Conservation (phyloP, 2,113 vertebrate genomes). For the Dipodomys spectabilis region DNA sequence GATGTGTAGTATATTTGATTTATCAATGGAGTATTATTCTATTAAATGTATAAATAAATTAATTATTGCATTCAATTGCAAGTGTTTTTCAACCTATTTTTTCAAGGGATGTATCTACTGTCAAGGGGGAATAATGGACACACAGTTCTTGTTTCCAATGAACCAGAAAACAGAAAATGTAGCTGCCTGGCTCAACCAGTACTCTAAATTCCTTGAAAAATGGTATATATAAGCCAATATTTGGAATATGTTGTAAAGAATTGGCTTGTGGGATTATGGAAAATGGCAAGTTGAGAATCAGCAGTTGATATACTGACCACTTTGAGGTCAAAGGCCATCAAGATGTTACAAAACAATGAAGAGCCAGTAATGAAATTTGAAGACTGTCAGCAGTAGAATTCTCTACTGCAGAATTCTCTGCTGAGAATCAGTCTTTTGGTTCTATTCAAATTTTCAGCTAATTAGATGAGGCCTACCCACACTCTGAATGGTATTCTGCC, state of each 20-base stretch:
- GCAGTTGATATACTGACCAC: not conserved
- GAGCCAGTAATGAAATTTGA: not conserved
- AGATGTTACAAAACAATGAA: not conserved
- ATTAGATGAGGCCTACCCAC: not conserved
- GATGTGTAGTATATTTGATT: not conserved
- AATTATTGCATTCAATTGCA: not conserved
- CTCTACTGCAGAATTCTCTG: not conserved
- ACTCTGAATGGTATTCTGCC: not conserved
- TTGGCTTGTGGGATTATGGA: not conserved
- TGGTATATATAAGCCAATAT: not conserved
- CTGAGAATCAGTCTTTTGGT: not conserved
- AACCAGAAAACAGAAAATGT: not conserved
- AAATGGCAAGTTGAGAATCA: not conserved
- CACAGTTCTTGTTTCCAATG: not conserved
- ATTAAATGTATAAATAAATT: not conserved
- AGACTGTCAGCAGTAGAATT: not conserved
- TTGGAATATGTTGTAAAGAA: not conserved
- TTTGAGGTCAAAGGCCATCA: not conserved
- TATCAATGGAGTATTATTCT: not conserved
- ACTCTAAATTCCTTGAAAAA: not conserved
- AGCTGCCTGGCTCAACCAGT: not conserved
- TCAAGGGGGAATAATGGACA: not conserved
- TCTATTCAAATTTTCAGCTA: not conserved
- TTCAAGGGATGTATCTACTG: not conserved
- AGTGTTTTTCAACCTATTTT: not conserved